Conservation (phyloP, 2,888 invertebrate genomes). For the Dioctria rufipes region DNA sequence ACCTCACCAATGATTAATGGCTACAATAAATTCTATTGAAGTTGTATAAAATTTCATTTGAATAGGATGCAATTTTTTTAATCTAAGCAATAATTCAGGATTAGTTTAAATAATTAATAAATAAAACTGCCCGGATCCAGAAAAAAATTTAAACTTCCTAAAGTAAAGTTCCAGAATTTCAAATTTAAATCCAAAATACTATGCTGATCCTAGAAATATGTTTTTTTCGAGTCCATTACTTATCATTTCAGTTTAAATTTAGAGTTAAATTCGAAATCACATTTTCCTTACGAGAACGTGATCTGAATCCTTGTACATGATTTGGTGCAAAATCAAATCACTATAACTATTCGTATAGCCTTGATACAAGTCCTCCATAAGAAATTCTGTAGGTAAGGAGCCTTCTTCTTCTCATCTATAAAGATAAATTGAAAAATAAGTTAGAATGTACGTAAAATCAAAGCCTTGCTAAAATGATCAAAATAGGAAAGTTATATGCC, state of each 20-base stretch:
- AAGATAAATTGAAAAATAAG: neutral
- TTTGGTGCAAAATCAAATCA: neutral
- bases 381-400: neutral
- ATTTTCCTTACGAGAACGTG: constrained; percentile 20
- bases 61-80: too few relatives aligned
- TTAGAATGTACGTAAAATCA: neutral
- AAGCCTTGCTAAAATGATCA: neutral
- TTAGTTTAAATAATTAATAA: too few relatives aligned
- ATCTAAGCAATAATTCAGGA: too few relatives aligned
- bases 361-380: neutral
- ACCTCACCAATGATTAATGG: too few relatives aligned
- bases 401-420: neutral
- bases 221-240: too few relatives aligned
- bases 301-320: neutral
- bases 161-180: too few relatives aligned
- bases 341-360: neutral
- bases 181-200: too few relatives aligned
- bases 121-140: too few relatives aligned
- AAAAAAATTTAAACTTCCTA: too few relatives aligned
- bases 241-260: constrained; percentile 38
- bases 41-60: too few relatives aligned
- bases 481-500: neutral
- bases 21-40: too few relatives aligned
- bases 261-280: constrained; percentile 24
- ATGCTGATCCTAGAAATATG: too few relatives aligned